These are phyloP conservation scores for Greenwoodochromis staneri DNA, from an alignment of 2,113 vertebrate genomes.

Conservation along the genomic window DNA sequence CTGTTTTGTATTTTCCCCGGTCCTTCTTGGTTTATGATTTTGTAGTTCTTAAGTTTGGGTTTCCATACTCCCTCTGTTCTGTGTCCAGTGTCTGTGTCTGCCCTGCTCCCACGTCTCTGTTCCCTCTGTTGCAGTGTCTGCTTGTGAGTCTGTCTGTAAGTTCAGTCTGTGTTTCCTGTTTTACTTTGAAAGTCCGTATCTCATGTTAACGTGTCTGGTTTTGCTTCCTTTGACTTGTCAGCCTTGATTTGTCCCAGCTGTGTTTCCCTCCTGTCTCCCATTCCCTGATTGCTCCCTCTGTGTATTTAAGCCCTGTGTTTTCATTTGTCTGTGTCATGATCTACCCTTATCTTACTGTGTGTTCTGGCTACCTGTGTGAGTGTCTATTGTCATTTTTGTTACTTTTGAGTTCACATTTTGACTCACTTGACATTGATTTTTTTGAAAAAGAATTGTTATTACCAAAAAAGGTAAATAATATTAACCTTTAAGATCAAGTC, in stretches of 20 bases:
- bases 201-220: neutral
- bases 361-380: neutral
- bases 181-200: neutral
- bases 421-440: neutral
- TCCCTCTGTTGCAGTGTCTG: neutral
- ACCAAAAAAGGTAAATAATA: neutral
- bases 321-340: neutral
- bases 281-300: neutral
- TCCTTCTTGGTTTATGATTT: neutral
- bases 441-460: neutral
- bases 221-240: neutral
- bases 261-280: neutral
- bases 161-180: neutral
- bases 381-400: neutral
- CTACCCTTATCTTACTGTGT: neutral
- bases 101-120: neutral
- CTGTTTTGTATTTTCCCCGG: fast-evolving
- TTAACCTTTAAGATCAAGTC: neutral
- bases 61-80: neutral
- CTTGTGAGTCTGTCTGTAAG: neutral
- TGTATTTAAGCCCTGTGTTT: neutral
- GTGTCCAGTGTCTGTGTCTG: neutral
- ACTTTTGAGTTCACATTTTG: fast-evolving
- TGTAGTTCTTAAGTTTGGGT: neutral
- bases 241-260: neutral